These are phyloP conservation scores for Heliconius himera DNA, from an alignment of 1,140 invertebrate species.

Conservation along the genomic window DNA sequence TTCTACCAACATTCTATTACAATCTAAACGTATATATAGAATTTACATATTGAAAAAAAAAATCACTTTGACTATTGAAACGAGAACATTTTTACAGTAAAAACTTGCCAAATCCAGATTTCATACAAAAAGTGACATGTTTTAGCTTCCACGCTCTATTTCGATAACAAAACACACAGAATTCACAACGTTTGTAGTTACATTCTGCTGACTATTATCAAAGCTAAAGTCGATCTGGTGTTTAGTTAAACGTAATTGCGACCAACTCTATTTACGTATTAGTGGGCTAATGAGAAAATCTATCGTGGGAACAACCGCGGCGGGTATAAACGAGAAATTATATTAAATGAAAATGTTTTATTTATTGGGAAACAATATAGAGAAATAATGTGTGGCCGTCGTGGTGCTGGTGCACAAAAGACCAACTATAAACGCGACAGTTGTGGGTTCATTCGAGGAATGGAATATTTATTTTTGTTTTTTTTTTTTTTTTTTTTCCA, in stretches of 20 bases:
- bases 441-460: too few relatives aligned
- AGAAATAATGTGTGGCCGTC: too few relatives aligned
- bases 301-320: background rate
- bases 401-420: too few relatives aligned
- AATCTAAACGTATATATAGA: background rate
- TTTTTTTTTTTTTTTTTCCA: too few relatives aligned
- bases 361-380: too few relatives aligned
- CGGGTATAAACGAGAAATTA: background rate
- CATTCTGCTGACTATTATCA: slow-evolving; percentile 12
- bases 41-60: background rate
- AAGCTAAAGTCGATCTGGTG: slow-evolving; percentile 15
- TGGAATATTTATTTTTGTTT: too few relatives aligned
- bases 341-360: too few relatives aligned
- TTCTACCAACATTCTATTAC: too few relatives aligned
- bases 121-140: slow-evolving; percentile 14
- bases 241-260: slow-evolving; percentile 26
- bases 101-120: slow-evolving; percentile 16
- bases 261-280: slow-evolving; percentile 10
- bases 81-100: background rate
- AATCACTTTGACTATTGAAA: slow-evolving; percentile 5
- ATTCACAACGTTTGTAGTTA: background rate
- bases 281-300: slow-evolving; percentile 11
- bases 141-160: background rate
- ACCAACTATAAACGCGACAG: too few relatives aligned
- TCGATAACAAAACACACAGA: background rate